These are phyloP conservation scores for Nerophis lumbriciformis DNA, from an alignment of 2,113 vertebrate species.

Conservation along the genomic window DNA sequence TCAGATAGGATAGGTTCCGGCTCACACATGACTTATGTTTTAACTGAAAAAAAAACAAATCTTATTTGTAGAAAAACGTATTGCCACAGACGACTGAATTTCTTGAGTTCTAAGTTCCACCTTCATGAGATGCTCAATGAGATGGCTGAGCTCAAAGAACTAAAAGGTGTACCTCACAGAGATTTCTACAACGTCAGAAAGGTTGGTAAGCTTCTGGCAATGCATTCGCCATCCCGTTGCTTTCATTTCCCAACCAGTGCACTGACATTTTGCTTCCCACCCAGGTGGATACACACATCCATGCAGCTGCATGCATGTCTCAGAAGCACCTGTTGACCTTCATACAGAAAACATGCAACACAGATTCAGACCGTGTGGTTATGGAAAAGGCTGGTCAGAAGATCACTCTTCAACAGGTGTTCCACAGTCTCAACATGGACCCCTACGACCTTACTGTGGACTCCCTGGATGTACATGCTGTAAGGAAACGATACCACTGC, in stretches of 20 bases:
- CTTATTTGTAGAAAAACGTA: constrained; percentile 84
- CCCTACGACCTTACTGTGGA: constrained; percentile 96
- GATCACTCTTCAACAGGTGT: constrained; percentile 89
- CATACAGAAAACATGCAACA: constrained; percentile 92
- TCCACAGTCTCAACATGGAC: constrained; percentile 87
- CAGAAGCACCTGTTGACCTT: constrained; percentile 96
- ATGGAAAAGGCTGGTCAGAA: constrained; percentile 83
- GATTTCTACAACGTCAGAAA: constrained; percentile 99
- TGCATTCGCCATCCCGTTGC: constrained; percentile 10
- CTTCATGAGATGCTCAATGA: constrained; percentile 97
- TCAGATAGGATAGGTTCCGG: too few species aligned
- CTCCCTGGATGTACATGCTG: constrained; percentile 92
- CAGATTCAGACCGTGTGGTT: constrained; percentile 85
- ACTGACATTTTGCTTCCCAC: constrained; percentile 2
- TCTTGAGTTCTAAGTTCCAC: constrained; percentile 92
- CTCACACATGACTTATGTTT: too few species aligned
- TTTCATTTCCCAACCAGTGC: background rate
- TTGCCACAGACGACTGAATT: constrained; percentile 91
- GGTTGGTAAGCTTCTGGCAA: constrained; percentile 61
- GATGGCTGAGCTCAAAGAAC: constrained; percentile 91
- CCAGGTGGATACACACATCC: constrained; percentile 97
- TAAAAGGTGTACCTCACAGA: constrained; percentile 90
- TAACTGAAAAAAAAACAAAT: background rate
- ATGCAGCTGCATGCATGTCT: constrained; percentile 97
- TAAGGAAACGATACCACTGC: constrained; percentile 51